Percentiles rank a stretch among this genome's conserved stretches.
Conservation (phyloP, 2,888 invertebrate genomes). For the Napeogenes inachia region DNA sequence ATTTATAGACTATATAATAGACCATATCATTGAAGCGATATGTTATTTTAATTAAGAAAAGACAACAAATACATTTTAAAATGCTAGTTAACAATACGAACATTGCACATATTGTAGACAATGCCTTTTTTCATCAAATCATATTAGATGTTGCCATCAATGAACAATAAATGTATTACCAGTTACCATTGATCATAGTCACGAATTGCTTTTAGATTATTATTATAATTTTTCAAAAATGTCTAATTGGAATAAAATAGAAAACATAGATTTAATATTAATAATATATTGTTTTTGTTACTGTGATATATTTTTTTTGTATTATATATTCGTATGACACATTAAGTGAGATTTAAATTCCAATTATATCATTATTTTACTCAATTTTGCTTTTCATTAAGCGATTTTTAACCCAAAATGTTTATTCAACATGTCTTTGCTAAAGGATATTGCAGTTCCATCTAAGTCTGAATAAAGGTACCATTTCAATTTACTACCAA, state of each 20-base stretch:
- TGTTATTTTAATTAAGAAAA: too few species aligned
- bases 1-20: too few species aligned
- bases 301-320: slow-evolving; percentile 2
- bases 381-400: slow-evolving; percentile 9
- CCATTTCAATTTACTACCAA: not conserved
- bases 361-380: not conserved
- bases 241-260: not conserved
- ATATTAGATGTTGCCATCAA: too few species aligned
- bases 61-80: too few species aligned
- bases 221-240: not conserved
- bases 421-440: slow-evolving; percentile 34
- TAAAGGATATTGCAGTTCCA: slow-evolving; percentile 27
- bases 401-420: not conserved
- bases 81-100: too few species aligned
- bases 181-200: too few species aligned
- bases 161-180: too few species aligned
- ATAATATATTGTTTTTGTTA: slow-evolving; percentile 1
- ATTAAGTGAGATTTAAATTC: not conserved
- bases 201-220: too few species aligned
- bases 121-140: too few species aligned
- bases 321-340: slow-evolving; percentile 3
- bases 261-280: not conserved
- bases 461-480: slow-evolving; percentile 28
- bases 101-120: too few species aligned
- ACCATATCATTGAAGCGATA: too few species aligned